Evolutionary conservation across 2,888 invertebrate genomes (phyloP).

Genomic region (Aporophyla lueneburgensis): DNA sequence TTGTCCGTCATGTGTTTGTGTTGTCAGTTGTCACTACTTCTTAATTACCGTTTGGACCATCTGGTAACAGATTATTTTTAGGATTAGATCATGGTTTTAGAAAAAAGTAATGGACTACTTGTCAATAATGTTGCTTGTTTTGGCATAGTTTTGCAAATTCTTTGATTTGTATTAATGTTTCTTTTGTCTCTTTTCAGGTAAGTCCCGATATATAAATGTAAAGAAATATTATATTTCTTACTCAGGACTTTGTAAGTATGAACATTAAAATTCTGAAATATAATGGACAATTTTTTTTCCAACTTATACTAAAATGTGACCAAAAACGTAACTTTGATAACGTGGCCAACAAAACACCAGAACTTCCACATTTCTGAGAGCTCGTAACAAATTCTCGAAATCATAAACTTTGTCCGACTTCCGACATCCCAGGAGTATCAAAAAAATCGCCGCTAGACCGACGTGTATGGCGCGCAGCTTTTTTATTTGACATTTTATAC

Average conservation of each 20-base stretch:
- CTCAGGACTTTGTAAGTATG: constrained; percentile 31
- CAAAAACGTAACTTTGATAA: constrained; percentile 9
- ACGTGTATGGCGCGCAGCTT: constrained; percentile 87
- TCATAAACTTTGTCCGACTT: constrained; percentile 63
- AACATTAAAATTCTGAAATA: neutral
- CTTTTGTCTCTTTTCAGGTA: constrained; percentile 62
- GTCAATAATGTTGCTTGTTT: neutral
- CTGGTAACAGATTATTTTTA: neutral
- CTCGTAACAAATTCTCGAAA: constrained; percentile 63
- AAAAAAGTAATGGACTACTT: neutral
- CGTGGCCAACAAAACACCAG: constrained; percentile 20
- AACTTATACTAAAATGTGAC: neutral
- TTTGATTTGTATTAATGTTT: neutral
- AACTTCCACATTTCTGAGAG: constrained; percentile 57
- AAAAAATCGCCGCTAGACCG: constrained; percentile 82
- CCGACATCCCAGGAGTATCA: constrained; percentile 76
- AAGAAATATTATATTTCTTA: neutral
- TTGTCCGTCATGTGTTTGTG: constrained; percentile 18
- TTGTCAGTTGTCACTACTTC: neutral
- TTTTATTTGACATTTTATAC: constrained; percentile 91
- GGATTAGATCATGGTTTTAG: neutral
- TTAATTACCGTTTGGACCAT: neutral
- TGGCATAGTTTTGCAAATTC: neutral
- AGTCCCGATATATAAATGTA: constrained; percentile 34
- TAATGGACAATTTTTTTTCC: neutral